These are phyloP conservation scores for Drosophila kurseongensis DNA, from an alignment of 1,140 invertebrate genomes.

Conservation along the genomic window DNA sequence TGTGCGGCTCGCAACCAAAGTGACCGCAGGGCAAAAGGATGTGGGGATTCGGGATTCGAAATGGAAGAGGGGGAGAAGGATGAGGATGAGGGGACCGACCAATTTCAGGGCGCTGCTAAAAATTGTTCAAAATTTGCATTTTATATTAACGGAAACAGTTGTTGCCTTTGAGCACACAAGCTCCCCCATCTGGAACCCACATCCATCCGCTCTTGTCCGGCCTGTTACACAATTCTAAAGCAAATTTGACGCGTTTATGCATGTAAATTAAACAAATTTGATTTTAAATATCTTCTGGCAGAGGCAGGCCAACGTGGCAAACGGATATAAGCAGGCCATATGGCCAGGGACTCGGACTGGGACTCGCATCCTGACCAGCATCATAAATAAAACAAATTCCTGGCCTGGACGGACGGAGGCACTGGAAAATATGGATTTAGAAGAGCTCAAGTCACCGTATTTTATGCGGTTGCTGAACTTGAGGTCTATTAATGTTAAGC, in stretches of 20 bases:
- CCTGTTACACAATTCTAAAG: slow-evolving; percentile 72
- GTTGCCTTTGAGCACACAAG: slow-evolving; percentile 77
- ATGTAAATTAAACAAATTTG: slow-evolving; percentile 83
- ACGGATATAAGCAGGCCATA: slow-evolving; percentile 25
- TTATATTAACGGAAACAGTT: slow-evolving; percentile 84
- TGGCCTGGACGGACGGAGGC: not conserved
- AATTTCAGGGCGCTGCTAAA: slow-evolving; percentile 63
- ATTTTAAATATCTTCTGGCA: slow-evolving; percentile 82
- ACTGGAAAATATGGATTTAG: slow-evolving; percentile 38
- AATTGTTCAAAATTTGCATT: slow-evolving; percentile 80
- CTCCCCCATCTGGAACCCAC: slow-evolving; percentile 14
- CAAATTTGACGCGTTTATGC: slow-evolving; percentile 83
- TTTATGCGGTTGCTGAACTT: slow-evolving; percentile 62
- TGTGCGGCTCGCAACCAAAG: slow-evolving; percentile 61
- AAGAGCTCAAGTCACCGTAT: slow-evolving; percentile 59
- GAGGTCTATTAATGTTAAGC: slow-evolving; percentile 61
- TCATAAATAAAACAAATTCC: slow-evolving; percentile 61
- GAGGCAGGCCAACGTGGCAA: slow-evolving; percentile 25
- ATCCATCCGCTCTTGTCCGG: slow-evolving; percentile 39
- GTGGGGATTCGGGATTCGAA: not conserved
- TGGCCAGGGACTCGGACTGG: slow-evolving; percentile 8
- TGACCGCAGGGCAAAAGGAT: slow-evolving; percentile 66
- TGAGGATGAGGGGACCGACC: not conserved
- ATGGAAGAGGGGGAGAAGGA: not conserved
- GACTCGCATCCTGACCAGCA: not conserved